Evolutionary conservation across 2,113 vertebrate genomes (phyloP).

Genomic region (Potamarius usumacintae): DNA sequence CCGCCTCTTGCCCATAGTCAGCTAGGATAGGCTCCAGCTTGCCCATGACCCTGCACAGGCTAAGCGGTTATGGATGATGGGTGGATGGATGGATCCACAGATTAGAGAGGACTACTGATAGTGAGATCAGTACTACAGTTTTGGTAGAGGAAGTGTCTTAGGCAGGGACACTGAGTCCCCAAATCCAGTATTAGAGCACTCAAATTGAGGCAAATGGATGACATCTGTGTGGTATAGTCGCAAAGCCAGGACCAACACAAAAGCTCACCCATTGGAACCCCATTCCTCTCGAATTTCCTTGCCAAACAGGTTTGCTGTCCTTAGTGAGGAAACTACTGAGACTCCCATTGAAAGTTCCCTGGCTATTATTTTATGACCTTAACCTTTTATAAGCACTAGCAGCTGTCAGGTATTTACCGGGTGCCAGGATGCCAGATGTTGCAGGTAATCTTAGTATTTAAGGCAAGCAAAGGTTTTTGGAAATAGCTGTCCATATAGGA

Average conservation of each 20-base stretch:
- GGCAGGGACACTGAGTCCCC: no score
- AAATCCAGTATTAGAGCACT: background rate
- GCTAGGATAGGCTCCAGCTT: no score
- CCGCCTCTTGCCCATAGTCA: no score
- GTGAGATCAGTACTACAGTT: no score
- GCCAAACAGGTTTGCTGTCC: background rate
- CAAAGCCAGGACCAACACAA: background rate
- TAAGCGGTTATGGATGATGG: no score
- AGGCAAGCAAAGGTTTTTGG: background rate
- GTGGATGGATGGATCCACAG: no score
- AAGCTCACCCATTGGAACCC: background rate
- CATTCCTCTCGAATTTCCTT: background rate
- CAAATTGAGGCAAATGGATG: background rate
- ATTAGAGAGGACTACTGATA: no score
- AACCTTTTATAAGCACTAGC: background rate
- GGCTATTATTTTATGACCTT: background rate
- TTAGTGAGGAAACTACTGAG: background rate
- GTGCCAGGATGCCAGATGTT: background rate
- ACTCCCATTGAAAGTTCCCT: background rate
- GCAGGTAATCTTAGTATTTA: background rate
- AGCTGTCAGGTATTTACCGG: background rate
- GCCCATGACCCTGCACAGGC: no score
- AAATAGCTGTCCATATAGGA: background rate
- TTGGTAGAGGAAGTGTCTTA: no score
- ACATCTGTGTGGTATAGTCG: background rate